Evolutionary conservation across 2,888 invertebrate species (phyloP).

Genomic region (Pollenia labialis): DNA sequence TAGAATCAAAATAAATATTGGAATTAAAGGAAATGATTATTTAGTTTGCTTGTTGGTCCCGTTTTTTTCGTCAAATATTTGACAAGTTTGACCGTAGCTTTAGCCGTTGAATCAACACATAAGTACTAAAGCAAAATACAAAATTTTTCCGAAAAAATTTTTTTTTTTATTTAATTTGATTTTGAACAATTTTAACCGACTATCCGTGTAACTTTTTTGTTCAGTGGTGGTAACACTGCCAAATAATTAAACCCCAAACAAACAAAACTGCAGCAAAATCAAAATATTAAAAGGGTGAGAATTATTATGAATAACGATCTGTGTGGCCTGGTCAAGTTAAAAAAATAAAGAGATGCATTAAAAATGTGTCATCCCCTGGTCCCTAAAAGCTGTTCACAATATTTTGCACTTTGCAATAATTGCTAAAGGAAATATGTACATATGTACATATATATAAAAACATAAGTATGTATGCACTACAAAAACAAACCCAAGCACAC

Average conservation of each 20-base stretch:
- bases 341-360: not conserved
- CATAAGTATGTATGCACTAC: not conserved
- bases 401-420: constrained; percentile 51
- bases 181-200: no score
- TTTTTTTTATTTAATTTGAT: no score
- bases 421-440: constrained; percentile 32
- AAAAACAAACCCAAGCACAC: not conserved
- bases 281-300: not conserved
- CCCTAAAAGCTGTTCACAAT: not conserved
- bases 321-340: constrained; percentile 1
- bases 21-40: no score
- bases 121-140: no score
- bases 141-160: no score
- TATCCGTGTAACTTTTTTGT: no score
- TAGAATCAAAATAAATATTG: no score
- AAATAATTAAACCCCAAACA: not conserved
- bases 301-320: not conserved
- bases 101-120: no score
- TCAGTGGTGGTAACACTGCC: no score
- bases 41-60: no score
- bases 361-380: not conserved
- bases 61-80: no score
- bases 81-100: no score
- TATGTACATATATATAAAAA: not conserved
- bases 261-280: not conserved